Percentiles rank a stretch among this genome's conserved stretches.
Conservation (phyloP, 2,888 invertebrate genomes). For the Aporophyla nigra region DNA sequence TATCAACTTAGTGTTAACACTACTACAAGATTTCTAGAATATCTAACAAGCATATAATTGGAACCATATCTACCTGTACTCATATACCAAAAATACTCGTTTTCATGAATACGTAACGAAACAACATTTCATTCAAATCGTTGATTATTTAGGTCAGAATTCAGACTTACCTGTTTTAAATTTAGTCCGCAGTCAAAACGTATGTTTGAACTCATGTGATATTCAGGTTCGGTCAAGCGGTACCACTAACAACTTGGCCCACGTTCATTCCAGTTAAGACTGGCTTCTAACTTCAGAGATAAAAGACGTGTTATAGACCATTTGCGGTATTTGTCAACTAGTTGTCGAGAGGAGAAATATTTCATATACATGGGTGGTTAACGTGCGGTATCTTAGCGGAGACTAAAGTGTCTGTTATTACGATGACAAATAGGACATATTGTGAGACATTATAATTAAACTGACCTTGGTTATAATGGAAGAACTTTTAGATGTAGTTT, state of each 20-base stretch:
- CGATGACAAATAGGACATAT: background rate
- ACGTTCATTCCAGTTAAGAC: conserved; percentile 68
- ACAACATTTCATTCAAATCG: conserved; percentile 39
- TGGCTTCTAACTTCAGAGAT: conserved; percentile 61
- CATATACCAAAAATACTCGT: background rate
- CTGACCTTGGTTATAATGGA: background rate
- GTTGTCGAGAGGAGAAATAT: conserved; percentile 10
- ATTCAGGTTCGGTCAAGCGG: conserved; percentile 72
- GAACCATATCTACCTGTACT: background rate
- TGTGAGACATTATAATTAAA: background rate
- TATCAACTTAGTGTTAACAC: background rate
- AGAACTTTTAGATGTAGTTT: background rate
- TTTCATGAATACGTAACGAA: conserved; percentile 50
- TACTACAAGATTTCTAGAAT: background rate
- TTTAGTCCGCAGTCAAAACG: conserved; percentile 62
- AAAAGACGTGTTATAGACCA: conserved; percentile 50
- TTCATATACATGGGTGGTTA: conserved; percentile 8
- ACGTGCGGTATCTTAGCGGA: background rate
- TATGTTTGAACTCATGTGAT: conserved; percentile 68
- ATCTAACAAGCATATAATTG: conserved; percentile 20
- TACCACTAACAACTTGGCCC: conserved; percentile 64
- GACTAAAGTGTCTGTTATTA: background rate
- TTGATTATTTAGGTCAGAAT: conserved; percentile 38
- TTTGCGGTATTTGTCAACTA: conserved; percentile 51
- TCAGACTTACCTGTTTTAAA: conserved; percentile 57